phyloP scores from a whole-genome alignment of 1,140 invertebrate genomes.

The Drosophila kurseongensis region DNA sequence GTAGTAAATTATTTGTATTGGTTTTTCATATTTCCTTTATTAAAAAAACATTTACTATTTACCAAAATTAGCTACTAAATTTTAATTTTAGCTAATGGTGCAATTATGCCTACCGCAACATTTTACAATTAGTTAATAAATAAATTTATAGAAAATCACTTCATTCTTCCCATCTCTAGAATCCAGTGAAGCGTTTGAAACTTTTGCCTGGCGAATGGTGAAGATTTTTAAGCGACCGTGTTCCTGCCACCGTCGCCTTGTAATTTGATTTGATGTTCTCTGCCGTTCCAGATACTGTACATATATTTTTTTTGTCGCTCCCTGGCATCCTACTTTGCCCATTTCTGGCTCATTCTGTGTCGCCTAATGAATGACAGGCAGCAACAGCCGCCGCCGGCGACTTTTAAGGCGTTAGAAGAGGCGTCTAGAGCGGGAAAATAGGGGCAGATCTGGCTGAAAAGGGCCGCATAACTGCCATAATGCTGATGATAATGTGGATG shows the following conservation, averaged over 20 bases:
- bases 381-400: conserved; percentile 55
- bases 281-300: conserved; percentile 31
- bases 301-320: conserved; percentile 36
- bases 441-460: conserved; percentile 21
- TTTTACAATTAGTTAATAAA: background rate
- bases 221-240: conserved; percentile 59
- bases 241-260: conserved; percentile 58
- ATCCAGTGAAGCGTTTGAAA: conserved; percentile 51
- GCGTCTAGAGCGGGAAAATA: background rate
- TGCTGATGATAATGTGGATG: conserved; percentile 81
- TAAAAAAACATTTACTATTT: no score
- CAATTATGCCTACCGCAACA: no score
- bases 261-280: conserved; percentile 80
- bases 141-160: background rate
- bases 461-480: conserved; percentile 75
- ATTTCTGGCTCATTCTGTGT: conserved; percentile 67
- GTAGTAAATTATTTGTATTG: no score
- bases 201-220: conserved; percentile 32
- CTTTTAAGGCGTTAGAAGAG: conserved; percentile 27
- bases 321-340: conserved; percentile 49
- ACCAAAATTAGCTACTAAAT: no score
- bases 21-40: no score
- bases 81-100: no score
- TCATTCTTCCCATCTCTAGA: conserved; percentile 16
- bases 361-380: conserved; percentile 74